Conservation (phyloP, 2,888 invertebrate species). For the Perizoma flavofasciatum region DNA sequence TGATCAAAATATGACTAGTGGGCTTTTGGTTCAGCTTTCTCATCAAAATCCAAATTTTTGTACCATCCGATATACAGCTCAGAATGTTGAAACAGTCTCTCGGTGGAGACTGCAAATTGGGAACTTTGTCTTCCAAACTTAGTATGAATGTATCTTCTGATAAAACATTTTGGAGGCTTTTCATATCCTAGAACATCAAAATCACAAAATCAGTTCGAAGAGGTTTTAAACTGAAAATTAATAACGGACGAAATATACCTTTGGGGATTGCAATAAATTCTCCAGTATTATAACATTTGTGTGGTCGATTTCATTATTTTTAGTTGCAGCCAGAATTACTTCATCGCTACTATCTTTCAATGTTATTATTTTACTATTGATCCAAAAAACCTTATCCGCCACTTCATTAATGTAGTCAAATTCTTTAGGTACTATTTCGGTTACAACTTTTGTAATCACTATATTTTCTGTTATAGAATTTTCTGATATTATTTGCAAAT, state of each 20-base stretch:
- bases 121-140: constrained; percentile 45
- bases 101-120: constrained; percentile 37
- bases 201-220: background rate
- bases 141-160: constrained; percentile 49
- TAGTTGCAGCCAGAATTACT: background rate
- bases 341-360: background rate
- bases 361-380: constrained; percentile 8
- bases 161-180: constrained; percentile 6
- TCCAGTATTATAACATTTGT: constrained; percentile 47
- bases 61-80: constrained; percentile 27
- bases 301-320: constrained; percentile 21
- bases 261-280: constrained; percentile 44
- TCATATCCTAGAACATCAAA: constrained; percentile 19
- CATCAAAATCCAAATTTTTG: constrained; percentile 16
- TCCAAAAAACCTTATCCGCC: background rate
- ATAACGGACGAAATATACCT: constrained; percentile 41
- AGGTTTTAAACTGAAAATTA: constrained; percentile 1
- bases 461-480: constrained; percentile 37
- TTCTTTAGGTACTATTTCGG: constrained; percentile 1
- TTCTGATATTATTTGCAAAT: constrained; percentile 54
- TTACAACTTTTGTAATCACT: constrained; percentile 28
- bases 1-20: constrained; percentile 41
- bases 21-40: constrained; percentile 22
- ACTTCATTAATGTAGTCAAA: constrained; percentile 18
- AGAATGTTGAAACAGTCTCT: constrained; percentile 26